Conservation (phyloP, 2,113 vertebrate genomes). For the Crotalus horridus region DNA sequence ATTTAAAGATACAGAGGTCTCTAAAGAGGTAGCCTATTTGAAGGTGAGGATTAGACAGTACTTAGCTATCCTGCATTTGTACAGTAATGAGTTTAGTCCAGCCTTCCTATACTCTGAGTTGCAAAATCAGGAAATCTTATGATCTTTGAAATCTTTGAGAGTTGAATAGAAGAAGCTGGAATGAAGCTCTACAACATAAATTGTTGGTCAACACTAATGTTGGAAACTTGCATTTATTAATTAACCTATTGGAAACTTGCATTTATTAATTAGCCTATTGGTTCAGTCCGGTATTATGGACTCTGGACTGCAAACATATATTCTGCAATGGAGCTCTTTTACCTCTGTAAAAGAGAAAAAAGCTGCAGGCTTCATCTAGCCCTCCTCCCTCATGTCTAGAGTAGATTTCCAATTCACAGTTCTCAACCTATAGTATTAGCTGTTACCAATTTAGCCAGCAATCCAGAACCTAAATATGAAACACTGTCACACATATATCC, state of each 20-base stretch:
- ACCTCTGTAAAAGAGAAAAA: neutral
- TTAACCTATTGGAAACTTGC: neutral
- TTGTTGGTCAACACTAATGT: neutral
- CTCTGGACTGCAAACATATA: neutral
- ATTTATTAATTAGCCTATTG: neutral
- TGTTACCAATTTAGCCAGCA: neutral
- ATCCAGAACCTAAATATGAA: neutral
- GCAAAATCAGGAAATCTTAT: neutral
- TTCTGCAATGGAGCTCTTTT: neutral
- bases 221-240: neutral
- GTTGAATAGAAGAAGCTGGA: neutral
- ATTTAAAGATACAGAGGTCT: neutral
- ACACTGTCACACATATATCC: neutral
- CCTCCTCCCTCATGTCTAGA: no score
- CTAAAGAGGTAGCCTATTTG: neutral
- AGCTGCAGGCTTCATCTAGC: neutral
- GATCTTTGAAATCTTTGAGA: neutral
- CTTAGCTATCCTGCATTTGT: neutral
- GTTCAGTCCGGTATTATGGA: neutral
- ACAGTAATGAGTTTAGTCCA: neutral
- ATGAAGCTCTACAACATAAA: neutral
- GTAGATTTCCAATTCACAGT: neutral
- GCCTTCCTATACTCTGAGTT: neutral
- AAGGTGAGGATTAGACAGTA: neutral
- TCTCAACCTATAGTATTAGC: neutral